Base-by-base conservation (phyloP, 2,888 invertebrate genomes). In the Hesperia comma region DNA sequence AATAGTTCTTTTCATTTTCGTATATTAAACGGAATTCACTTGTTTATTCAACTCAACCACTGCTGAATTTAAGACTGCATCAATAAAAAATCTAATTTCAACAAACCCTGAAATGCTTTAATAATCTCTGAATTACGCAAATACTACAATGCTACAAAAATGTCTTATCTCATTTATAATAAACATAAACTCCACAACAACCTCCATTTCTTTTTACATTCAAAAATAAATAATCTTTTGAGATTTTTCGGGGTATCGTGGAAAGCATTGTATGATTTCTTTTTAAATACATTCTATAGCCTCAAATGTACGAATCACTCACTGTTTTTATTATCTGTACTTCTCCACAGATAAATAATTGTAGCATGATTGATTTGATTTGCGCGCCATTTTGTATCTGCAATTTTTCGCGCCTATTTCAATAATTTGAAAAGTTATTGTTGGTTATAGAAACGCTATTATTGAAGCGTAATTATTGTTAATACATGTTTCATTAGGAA, bases 321-420 rank as follows among this genome's bases (percentile, higher is more conserved):
- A 17, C 60, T 49, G 49, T 60, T 46, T 33, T 60, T 49, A 46
- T 58, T 58, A 60, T 60, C 60, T 60, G 12, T 17, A 46, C 46
- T 17, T 17, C 33, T 33, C 32, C 46, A 49, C 49, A 60, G 58
- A 58, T 58, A 60, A 49, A 46, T 49, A 49, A 60, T 12, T 15
- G 41, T 41, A 21, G 57, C 26, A 60, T 49, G 60, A 60, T 60
- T 60, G 60, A 60, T 60, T 60, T 60, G 60, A 60, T 60, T 60
- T 33, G 60, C 26, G 58, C 17, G 33, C 54, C 54, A 60, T 49
- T 60, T 46, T 26, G 43, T 32, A 6, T 33, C 46, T 60, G 60
- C 46, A 32, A 60, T 26, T 60, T 60, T 46, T 60, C 60, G 17
- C 60, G 60, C 60, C 60, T 5, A 49, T 60, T 60, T 49, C 46